These are phyloP conservation scores for Emydura subglobosa DNA, from an alignment of 2,113 vertebrate genomes.

Conservation along the genomic window DNA sequence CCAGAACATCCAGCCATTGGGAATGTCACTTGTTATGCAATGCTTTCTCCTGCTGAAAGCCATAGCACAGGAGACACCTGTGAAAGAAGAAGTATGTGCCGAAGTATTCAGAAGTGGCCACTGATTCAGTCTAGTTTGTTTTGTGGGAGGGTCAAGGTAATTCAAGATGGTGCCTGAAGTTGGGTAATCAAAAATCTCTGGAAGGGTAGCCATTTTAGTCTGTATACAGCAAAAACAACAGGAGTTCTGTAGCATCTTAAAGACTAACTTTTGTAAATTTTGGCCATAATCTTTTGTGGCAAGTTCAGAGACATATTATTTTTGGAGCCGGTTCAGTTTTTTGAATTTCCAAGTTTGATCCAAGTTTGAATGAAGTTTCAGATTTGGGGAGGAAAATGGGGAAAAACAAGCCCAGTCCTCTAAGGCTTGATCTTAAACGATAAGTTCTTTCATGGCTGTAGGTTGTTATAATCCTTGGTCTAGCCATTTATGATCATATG, in stretches of 20 bases:
- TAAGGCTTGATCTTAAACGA: too few species aligned
- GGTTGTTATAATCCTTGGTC: too few species aligned
- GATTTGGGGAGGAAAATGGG: slow-evolving; percentile 1
- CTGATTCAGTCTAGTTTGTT: neutral
- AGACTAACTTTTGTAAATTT: neutral
- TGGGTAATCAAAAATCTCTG: neutral
- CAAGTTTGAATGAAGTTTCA: neutral
- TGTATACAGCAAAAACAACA: too few species aligned
- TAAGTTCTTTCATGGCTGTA: too few species aligned
- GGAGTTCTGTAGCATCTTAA: too few species aligned
- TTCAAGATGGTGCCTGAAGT: neutral
- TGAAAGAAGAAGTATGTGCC: accelerated
- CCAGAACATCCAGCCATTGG: accelerated
- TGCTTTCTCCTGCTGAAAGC: neutral
- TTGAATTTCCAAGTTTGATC: neutral
- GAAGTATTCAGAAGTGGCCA: accelerated
- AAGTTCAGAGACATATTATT: neutral
- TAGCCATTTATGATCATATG: neutral
- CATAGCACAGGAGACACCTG: accelerated
- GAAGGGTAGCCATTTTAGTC: too few species aligned
- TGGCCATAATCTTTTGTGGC: accelerated
- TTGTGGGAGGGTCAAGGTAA: neutral
- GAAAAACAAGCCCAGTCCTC: too few species aligned
- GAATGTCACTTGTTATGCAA: neutral
- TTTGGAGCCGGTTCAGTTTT: neutral